Evolutionary conservation across 1,140 invertebrate genomes (phyloP).

Genomic region (Oppia nitens): DNA sequence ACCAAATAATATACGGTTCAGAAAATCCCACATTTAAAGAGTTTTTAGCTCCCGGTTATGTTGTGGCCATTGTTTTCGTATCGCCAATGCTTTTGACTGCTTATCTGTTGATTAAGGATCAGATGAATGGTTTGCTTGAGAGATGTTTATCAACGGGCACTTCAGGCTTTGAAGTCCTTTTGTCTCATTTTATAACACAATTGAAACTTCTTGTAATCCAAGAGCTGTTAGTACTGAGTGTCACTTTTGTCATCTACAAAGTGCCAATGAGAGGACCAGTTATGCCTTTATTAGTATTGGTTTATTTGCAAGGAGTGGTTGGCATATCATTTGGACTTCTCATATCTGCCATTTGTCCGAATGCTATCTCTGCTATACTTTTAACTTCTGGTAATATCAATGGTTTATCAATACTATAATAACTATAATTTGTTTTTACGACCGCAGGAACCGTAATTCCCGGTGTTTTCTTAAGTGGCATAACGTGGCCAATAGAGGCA

Average conservation of each 20-base stretch:
- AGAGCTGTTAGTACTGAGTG: conserved; percentile 61
- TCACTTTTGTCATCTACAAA: conserved; percentile 60
- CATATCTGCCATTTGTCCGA: conserved; percentile 65
- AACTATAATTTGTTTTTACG: too few relatives aligned
- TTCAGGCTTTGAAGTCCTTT: conserved; percentile 66
- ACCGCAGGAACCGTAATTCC: conserved; percentile 84
- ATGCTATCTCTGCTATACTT: conserved; percentile 76
- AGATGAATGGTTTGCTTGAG: conserved; percentile 70
- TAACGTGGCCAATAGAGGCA: conserved; percentile 81
- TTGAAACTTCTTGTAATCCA: conserved; percentile 83
- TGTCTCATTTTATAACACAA: conserved; percentile 77
- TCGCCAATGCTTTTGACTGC: conserved; percentile 83
- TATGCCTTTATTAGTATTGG: conserved; percentile 50
- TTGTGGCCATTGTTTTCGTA: conserved; percentile 84
- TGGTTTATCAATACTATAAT: neutral
- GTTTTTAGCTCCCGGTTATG: conserved; percentile 88
- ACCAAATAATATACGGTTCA: conserved; percentile 1
- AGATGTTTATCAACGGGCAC: conserved; percentile 75
- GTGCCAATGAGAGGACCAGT: conserved; percentile 60
- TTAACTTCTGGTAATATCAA: conserved; percentile 4
- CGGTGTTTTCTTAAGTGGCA: conserved; percentile 62
- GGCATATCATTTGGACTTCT: conserved; percentile 87
- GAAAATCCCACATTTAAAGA: neutral
- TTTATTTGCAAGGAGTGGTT: conserved; percentile 56
- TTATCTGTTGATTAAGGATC: conserved; percentile 71